Conservation (phyloP, 1,140 invertebrate genomes). For the Triops cancriformis region DNA sequence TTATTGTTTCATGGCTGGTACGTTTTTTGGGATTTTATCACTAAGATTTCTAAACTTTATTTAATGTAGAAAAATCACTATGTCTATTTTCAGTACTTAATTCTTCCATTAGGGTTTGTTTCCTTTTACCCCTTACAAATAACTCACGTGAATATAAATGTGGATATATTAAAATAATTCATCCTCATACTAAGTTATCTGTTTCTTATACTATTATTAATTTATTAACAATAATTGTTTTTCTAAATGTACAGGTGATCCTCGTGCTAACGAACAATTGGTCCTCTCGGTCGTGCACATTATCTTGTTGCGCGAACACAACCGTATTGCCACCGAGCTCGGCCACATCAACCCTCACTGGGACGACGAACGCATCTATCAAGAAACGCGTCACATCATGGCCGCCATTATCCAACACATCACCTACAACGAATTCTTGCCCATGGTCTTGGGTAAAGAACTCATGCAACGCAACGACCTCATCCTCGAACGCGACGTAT, state of each 20-base stretch:
- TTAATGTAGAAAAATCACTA: too few species aligned
- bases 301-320: constrained; percentile 45
- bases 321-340: constrained; percentile 42
- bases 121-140: too few species aligned
- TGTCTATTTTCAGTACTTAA: too few species aligned
- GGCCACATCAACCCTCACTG: constrained; percentile 45
- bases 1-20: constrained; percentile 49
- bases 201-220: too few species aligned
- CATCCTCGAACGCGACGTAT: constrained; percentile 32
- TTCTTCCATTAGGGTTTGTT: too few species aligned
- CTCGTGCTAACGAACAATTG: constrained; percentile 46
- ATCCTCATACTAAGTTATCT: too few species aligned
- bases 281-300: constrained; percentile 55
- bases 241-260: constrained; percentile 38
- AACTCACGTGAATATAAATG: too few species aligned
- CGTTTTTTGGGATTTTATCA: constrained; percentile 17
- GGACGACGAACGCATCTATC: constrained; percentile 48
- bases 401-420: constrained; percentile 48
- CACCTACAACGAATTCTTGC: constrained; percentile 50
- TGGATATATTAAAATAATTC: too few species aligned
- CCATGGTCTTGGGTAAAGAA: constrained; percentile 46
- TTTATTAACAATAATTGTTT: background rate
- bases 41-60: background rate
- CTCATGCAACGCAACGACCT: constrained; percentile 39
- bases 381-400: constrained; percentile 47